Base-by-base conservation (phyloP, 2,113 vertebrate species). In the Bungarus multicinctus region DNA sequence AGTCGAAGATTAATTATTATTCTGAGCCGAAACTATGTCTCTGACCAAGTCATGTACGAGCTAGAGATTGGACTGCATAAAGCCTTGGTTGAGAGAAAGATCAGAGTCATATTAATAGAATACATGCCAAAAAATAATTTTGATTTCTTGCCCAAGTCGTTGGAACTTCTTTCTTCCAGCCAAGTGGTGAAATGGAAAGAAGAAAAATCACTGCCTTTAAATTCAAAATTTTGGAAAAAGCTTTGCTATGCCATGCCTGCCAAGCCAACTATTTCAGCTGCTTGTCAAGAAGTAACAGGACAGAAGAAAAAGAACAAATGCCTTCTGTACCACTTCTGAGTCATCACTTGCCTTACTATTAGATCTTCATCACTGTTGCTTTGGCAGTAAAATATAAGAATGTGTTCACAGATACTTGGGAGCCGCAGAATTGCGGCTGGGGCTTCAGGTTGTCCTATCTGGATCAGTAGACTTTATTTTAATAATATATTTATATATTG, bases 181-280 rank as follows among this genome's bases (percentile, higher is more conserved):
- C 96, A 96, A 43, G 93, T 97, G 52, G 96, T 99, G 55, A 98
- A 97, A 55, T 99, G 99, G 99, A 97, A 97, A 91, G 97, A 98
- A 27, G 88, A 93, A 3, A 94, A 97, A 74, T 98, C 98, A 58
- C 94, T 94, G 85, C 64, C 95, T 0, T 22, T 96, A 22, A 97
- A 98, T 92, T 98, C 99, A 58, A 96, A 95, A 90, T 99, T 99
- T 97, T 99, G 98, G 98, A 99, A 99, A 96, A 97, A 97, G 90
- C 97, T 99, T 91, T 97, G 97, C 0, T 99, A 98, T 92, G 94
- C 98, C 91, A 98, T 99, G 96, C 98, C 98, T 54, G 97, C 98
- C 1, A 98, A 97, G 87, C 90, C 93, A 34, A 64, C 52, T 25
- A 1, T 14, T 86, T 3, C 54, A 6, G 20, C 69, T 34, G 8